phyloP scores from a whole-genome alignment of 2,113 vertebrate genomes.

The Jacana jacana region DNA sequence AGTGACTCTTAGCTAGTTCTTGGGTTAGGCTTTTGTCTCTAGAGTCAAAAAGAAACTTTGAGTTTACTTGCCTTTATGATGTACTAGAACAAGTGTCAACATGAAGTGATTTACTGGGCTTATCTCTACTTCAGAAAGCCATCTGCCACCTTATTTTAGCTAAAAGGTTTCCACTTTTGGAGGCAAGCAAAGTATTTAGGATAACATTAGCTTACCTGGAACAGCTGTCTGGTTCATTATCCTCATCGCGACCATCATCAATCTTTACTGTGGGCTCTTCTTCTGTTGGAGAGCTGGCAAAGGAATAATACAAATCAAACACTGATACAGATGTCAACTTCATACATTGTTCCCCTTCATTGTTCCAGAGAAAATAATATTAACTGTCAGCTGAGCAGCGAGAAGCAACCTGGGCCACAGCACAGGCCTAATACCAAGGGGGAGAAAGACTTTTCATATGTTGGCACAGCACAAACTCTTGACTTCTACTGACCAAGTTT shows the following conservation, averaged over 20 bases:
- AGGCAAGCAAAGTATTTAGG: background rate
- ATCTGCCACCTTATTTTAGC: background rate
- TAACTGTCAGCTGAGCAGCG: background rate
- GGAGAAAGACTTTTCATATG: background rate
- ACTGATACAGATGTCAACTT: background rate
- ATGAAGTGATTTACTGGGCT: background rate
- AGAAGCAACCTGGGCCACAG: background rate
- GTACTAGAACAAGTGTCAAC: background rate
- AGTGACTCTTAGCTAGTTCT: background rate
- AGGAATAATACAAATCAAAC: background rate
- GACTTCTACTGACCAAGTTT: background rate
- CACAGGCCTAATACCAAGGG: background rate
- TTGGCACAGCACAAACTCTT: background rate
- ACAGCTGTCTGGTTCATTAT: conserved; percentile 67
- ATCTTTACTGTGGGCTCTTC: conserved; percentile 80
- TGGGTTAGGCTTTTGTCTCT: background rate
- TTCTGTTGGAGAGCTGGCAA: conserved; percentile 61
- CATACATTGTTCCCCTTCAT: background rate
- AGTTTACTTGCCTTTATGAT: background rate
- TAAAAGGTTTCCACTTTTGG: background rate
- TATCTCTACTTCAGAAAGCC: background rate
- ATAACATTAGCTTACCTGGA: conserved; percentile 73
- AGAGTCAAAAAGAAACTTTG: background rate
- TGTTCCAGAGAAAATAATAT: background rate
- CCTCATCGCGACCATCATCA: conserved; percentile 82